These are phyloP conservation scores for Hydrocynus forskahlii DNA, from an alignment of 2,797 vertebrate species.

Conservation along the genomic window DNA sequence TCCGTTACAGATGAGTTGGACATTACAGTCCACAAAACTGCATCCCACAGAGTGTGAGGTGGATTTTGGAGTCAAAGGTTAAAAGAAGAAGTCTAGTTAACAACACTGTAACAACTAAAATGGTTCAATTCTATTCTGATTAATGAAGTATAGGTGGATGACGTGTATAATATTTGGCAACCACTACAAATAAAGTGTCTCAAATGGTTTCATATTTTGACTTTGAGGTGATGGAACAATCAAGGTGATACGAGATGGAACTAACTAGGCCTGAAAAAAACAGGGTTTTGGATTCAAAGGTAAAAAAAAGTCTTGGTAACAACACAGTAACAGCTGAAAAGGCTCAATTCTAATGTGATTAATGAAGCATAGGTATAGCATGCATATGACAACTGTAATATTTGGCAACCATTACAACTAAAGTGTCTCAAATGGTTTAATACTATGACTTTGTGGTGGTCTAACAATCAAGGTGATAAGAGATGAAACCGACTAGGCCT, in stretches of 20 bases:
- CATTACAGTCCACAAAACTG: background rate
- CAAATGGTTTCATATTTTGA: background rate
- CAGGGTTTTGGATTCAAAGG: slow-evolving; percentile 44
- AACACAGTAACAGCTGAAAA: background rate
- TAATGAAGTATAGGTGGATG: background rate
- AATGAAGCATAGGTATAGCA: background rate
- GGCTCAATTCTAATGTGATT: background rate
- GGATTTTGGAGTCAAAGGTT: slow-evolving; percentile 1
- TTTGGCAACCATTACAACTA: no score
- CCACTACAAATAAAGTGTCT: background rate
- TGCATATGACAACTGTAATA: background rate
- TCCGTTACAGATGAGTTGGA: background rate
- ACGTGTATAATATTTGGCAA: background rate
- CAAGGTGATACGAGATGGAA: slow-evolving; percentile 14
- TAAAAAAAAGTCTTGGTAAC: background rate
- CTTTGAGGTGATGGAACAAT: background rate
- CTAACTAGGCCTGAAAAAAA: slow-evolving; percentile 70
- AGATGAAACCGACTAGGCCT: slow-evolving; percentile 63
- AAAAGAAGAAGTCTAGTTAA: background rate
- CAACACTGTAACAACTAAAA: background rate
- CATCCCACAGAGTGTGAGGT: background rate
- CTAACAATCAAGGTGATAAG: background rate
- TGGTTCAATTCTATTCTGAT: background rate
- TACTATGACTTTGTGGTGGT: background rate
- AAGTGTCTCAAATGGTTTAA: background rate